Conservation (phyloP, 2,797 vertebrate species). For the Odontamblyopus rebecca region DNA sequence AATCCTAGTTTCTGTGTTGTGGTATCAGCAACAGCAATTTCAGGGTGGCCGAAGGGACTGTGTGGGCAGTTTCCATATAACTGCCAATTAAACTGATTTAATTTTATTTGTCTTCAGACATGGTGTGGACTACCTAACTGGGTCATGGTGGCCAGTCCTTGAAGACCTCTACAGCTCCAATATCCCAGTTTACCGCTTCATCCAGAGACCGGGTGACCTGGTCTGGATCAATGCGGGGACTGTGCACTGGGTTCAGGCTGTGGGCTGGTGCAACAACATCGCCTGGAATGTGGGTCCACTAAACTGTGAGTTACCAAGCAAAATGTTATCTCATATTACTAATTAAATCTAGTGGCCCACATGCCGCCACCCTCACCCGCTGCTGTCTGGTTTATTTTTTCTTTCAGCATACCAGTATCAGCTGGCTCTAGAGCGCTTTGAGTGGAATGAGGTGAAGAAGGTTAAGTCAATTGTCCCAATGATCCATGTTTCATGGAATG, state of each 20-base stretch:
- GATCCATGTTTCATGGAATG: conserved; percentile 99
- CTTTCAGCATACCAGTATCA: conserved; percentile 88
- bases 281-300: conserved; percentile 95
- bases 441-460: conserved; percentile 98
- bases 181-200: conserved; percentile 98
- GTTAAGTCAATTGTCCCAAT: conserved; percentile 99
- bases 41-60: no score
- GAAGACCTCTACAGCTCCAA: conserved; percentile 97
- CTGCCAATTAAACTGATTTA: neutral
- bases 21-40: no score
- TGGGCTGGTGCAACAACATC: conserved; percentile 97
- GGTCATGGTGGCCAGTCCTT: conserved; percentile 99
- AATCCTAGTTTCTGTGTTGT: no score
- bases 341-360: conserved; percentile 5
- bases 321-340: conserved; percentile 13
- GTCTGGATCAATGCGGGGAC: conserved; percentile 99
- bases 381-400: conserved; percentile 25
- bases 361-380: neutral
- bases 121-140: conserved; percentile 88
- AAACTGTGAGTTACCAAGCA: conserved; percentile 62
- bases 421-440: conserved; percentile 94
- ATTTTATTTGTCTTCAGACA: conserved; percentile 74
- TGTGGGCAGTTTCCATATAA: neutral
- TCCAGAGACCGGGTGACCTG: conserved; percentile 97
- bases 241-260: conserved; percentile 98